Evolutionary conservation across 2,113 vertebrate genomes (phyloP), one percentile per base, ranked within the genome.

Genomic region (Parus major): DNA sequence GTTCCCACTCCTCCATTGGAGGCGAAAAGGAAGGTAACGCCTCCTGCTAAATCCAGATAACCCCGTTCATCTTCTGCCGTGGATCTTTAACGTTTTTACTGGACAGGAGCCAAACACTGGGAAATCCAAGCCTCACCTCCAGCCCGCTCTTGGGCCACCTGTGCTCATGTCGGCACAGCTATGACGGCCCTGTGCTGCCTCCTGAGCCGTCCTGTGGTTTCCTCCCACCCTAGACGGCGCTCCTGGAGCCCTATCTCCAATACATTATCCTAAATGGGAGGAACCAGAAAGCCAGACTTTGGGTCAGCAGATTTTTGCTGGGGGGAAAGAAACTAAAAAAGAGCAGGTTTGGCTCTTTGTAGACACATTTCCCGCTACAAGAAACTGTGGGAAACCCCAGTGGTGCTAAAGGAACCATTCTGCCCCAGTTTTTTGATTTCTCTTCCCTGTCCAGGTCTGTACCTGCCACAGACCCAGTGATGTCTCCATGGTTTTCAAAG

Each of bases 291-390:
- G 69, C 72, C 82, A 88, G 68, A 73, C 72, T 88, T 72, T 7
- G 4, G 94, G 57, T 94, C 95, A 95, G 96, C 91, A 87, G 82
- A 94, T 94, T 92, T 93, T 93, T 95, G 33, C 59, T 66, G 63
- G 69, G 65, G 60, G 17, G 28, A 46, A 78, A 64, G 36, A 36
- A 5, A 20, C 15, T 19, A 21, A 9, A 63, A 86, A 69, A 76
- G 53, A 49, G 33, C 21, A 79, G 66, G 49, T 82, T 95, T 92
- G 93, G 84, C 86, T 91, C 39, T 81, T 41, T 81, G 29, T 53
- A 66, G 72, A 63, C 11, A 20, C 1, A 5, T 24, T 95, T 95
- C 69, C 56, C 1, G 0, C 86, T 36, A 56, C 47, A 35, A 77
- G 79, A 66, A 89, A 28, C 36, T 59, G 56, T 3, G 9, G 46